phyloP scores from a whole-genome alignment of 2,113 vertebrate species.

The Tretioscincus oriximinensis region DNA sequence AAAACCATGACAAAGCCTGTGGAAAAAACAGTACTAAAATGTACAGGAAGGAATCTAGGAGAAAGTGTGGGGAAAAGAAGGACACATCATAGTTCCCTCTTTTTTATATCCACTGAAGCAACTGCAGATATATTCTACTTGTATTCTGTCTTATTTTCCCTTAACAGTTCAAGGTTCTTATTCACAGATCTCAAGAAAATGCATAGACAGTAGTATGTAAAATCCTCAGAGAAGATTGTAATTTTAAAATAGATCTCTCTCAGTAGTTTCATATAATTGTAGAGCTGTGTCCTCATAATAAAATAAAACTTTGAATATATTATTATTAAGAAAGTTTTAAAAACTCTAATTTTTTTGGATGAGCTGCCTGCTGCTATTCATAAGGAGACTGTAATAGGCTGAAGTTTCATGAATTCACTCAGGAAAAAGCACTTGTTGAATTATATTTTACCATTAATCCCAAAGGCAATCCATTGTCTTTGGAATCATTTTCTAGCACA shows the following conservation, averaged over 20 bases:
- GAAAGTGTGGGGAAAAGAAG: background rate
- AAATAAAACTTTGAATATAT: constrained; percentile 55
- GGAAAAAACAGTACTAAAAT: background rate
- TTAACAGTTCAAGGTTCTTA: background rate
- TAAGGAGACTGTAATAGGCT: constrained; percentile 38
- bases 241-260: constrained; percentile 38
- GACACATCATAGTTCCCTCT: background rate
- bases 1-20: background rate
- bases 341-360: constrained; percentile 38
- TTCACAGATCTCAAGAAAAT: constrained; percentile 26
- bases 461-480: constrained; percentile 11
- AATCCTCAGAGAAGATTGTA: constrained; percentile 10
- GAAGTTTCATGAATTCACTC: constrained; percentile 41
- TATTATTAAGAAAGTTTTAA: constrained; percentile 29
- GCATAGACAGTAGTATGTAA: constrained; percentile 5
- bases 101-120: background rate
- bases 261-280: constrained; percentile 38
- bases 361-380: constrained; percentile 19
- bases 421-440: constrained; percentile 5
- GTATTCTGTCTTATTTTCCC: background rate
- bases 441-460: constrained; percentile 28
- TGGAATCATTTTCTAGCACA: constrained; percentile 2
- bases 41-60: background rate
- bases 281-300: constrained; percentile 41
- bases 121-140: background rate